These are phyloP conservation scores for Cecidostiba fungosa DNA, from an alignment of 2,888 invertebrate genomes.

Conservation along the genomic window DNA sequence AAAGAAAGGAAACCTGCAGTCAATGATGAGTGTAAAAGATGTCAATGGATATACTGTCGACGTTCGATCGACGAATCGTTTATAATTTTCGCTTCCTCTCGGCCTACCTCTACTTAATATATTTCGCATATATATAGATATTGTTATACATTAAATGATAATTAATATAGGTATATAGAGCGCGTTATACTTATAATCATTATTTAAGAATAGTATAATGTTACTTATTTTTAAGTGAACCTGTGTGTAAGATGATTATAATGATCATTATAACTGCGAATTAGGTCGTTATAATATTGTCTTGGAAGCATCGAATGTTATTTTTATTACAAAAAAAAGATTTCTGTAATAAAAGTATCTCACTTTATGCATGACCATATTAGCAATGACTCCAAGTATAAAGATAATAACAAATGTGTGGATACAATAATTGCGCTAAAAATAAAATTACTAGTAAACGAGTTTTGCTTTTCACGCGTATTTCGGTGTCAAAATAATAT, in stretches of 20 bases:
- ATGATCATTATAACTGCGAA: neutral
- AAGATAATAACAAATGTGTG: slow-evolving; percentile 24
- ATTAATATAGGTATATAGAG: neutral
- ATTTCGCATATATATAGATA: slow-evolving; percentile 27
- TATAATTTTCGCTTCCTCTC: slow-evolving; percentile 66
- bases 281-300: neutral
- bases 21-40: neutral
- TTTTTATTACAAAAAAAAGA: neutral
- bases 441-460: slow-evolving; percentile 24
- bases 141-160: slow-evolving; percentile 40
- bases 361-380: neutral
- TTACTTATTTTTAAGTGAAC: slow-evolving; percentile 22
- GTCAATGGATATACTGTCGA: neutral
- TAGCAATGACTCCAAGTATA: neutral
- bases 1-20: slow-evolving; percentile 6
- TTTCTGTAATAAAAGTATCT: neutral
- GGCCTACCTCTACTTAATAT: slow-evolving; percentile 65
- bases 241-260: neutral
- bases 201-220: slow-evolving; percentile 24
- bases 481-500: slow-evolving; percentile 25
- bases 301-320: slow-evolving; percentile 5
- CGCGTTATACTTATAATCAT: slow-evolving; percentile 20
- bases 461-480: slow-evolving; percentile 25
- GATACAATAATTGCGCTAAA: slow-evolving; percentile 31
- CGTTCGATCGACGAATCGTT: slow-evolving; percentile 59